Evolutionary conservation across 2,888 invertebrate genomes (phyloP).

Genomic region (Xylophagus ater): DNA sequence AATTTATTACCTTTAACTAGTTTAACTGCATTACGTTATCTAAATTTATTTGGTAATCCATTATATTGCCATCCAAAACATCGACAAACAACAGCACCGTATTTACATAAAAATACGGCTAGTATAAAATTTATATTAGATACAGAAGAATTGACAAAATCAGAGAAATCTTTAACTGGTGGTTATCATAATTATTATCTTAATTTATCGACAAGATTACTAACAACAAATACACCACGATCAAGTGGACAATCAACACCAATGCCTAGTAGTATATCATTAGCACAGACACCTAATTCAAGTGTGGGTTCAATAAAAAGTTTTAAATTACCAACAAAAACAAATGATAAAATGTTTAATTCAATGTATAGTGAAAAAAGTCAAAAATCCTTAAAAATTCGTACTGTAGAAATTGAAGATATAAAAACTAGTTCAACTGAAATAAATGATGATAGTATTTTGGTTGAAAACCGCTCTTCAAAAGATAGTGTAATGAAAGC

Average conservation of each 20-base stretch:
- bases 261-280: conserved; percentile 7
- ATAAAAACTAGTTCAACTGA: neutral
- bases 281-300: conserved; percentile 28
- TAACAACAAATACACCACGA: no score
- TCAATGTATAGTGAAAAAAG: conserved; percentile 24
- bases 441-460: conserved; percentile 1
- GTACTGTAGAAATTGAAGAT: conserved; percentile 35
- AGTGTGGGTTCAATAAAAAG: conserved; percentile 31
- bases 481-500: conserved; percentile 11
- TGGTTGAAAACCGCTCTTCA: conserved; percentile 5
- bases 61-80: conserved; percentile 50
- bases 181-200: conserved; percentile 28
- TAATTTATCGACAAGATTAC: no score
- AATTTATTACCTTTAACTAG: conserved; percentile 44
- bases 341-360: conserved; percentile 7
- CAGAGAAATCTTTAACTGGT: conserved; percentile 43
- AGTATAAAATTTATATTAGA: conserved; percentile 48
- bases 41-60: conserved; percentile 52
- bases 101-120: conserved; percentile 45
- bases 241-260: conserved; percentile 16
- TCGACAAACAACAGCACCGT: conserved; percentile 43
- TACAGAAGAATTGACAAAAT: conserved; percentile 41
- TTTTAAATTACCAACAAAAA: conserved; percentile 17
- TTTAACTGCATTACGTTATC: conserved; percentile 43
- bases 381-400: conserved; percentile 39